A percentile compares a stretch with the other conserved stretches of the same genome.
Conservation (phyloP, 2,888 invertebrate species). For the Drosophila setosimentum region DNA sequence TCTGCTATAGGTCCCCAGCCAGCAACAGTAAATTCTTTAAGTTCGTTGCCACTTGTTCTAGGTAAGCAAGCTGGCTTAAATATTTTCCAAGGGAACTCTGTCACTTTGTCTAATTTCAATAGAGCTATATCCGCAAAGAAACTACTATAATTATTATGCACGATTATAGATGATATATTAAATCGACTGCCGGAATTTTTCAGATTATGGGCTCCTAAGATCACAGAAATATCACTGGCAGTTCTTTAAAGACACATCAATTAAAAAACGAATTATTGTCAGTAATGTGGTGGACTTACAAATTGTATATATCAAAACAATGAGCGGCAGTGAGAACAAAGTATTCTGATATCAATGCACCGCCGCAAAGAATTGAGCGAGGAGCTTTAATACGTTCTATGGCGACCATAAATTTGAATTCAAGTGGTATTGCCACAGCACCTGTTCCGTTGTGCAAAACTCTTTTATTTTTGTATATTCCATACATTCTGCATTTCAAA, state of each 20-base stretch:
- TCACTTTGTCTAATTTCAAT: conserved; percentile 1
- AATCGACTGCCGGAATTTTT: neutral
- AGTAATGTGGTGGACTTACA: conserved; percentile 17
- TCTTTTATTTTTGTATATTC: neutral
- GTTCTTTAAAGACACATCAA: neutral
- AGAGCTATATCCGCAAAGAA: conserved; percentile 25
- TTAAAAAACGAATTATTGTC: neutral
- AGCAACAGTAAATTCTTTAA: neutral
- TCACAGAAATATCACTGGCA: conserved; percentile 9
- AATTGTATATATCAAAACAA: neutral
- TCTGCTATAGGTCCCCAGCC: conserved; percentile 21
- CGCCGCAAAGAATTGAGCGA: conserved; percentile 19
- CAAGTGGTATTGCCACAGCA: rapidly evolving
- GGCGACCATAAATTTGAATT: conserved; percentile 30
- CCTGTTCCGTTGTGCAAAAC: conserved; percentile 1
- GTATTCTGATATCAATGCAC: conserved; percentile 29
- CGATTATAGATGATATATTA: neutral
- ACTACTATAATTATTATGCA: neutral
- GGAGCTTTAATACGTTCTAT: neutral
- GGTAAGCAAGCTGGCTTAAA: conserved; percentile 38
- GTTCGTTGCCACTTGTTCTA: neutral
- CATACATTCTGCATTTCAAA: conserved; percentile 13
- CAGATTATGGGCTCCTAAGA: conserved; percentile 31
- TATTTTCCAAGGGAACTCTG: conserved; percentile 3
- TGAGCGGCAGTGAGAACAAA: conserved; percentile 49